phyloP scores from a whole-genome alignment of 2,888 invertebrate genomes.

The Tiliacea aurago region DNA sequence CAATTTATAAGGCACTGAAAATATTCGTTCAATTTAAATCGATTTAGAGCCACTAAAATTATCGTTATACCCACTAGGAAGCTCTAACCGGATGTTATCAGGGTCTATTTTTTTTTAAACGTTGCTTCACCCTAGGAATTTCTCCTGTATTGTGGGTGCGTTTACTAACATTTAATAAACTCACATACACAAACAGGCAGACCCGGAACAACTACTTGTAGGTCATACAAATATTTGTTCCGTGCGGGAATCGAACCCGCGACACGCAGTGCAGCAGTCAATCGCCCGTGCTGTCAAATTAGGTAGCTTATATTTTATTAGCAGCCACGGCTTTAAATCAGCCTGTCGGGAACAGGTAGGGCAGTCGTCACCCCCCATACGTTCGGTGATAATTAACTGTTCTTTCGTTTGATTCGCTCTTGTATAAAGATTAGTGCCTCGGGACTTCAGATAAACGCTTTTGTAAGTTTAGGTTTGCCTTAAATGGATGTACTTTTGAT shows the following conservation, averaged over 20 bases:
- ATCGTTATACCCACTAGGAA: slow-evolving; percentile 29
- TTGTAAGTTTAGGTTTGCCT: neutral
- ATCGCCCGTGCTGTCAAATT: too few species aligned
- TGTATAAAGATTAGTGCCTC: slow-evolving; percentile 72
- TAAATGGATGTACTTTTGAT: neutral
- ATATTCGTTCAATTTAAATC: neutral
- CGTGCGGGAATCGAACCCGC: too few species aligned
- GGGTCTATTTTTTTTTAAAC: too few species aligned
- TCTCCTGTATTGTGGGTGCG: too few species aligned
- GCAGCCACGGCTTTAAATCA: slow-evolving; percentile 76
- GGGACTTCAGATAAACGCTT: slow-evolving; percentile 50
- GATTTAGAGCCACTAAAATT: neutral
- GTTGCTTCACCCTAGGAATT: too few species aligned
- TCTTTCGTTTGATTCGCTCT: slow-evolving; percentile 75
- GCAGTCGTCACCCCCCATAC: slow-evolving; percentile 77
- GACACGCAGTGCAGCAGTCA: too few species aligned
- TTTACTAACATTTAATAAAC: too few species aligned
- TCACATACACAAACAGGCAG: too few species aligned
- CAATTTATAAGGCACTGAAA: neutral
- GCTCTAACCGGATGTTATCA: slow-evolving; percentile 59
- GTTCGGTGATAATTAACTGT: slow-evolving; percentile 76
- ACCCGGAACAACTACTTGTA: too few species aligned
- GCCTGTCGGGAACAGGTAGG: slow-evolving; percentile 73
- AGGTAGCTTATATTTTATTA: slow-evolving; percentile 79
- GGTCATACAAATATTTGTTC: too few species aligned